A percentile compares a stretch with the other conserved stretches of the same genome.
Conservation (phyloP, 2,888 invertebrate species). For the Macrosoma leucophasiata region DNA sequence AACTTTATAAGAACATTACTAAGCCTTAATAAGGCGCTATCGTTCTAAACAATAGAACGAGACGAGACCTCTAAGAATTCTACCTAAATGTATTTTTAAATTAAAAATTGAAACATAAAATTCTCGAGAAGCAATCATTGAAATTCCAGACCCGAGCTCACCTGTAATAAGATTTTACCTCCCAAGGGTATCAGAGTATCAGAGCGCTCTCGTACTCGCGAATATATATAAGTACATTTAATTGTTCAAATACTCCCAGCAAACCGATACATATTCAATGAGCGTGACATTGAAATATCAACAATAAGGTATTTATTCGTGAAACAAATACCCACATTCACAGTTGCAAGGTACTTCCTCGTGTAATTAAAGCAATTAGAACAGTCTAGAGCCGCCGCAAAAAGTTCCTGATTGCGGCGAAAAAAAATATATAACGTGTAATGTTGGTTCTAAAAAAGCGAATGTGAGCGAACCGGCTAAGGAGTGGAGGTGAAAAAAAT, state of each 20-base stretch:
- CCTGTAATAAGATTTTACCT: constrained; percentile 47
- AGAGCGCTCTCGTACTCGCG: constrained; percentile 6
- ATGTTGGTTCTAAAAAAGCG: constrained; percentile 20
- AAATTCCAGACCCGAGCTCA: constrained; percentile 12
- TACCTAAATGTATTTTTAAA: too few relatives aligned
- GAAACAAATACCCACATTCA: constrained; percentile 25
- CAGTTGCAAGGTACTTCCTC: constrained; percentile 33
- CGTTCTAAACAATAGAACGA: too few relatives aligned
- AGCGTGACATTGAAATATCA: constrained; percentile 24
- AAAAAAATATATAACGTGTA: constrained; percentile 24
- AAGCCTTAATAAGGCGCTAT: too few relatives aligned
- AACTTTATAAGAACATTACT: too few relatives aligned
- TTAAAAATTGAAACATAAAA: too few relatives aligned
- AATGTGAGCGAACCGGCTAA: constrained; percentile 28
- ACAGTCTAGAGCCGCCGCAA: constrained; percentile 28
- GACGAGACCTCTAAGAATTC: too few relatives aligned
- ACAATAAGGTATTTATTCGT: constrained; percentile 23
- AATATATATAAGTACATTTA: constrained; percentile 6
- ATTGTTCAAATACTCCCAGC: constrained; percentile 14
- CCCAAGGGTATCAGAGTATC: constrained; percentile 38
- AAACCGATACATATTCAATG: constrained; percentile 23
- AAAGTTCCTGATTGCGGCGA: constrained; percentile 25
- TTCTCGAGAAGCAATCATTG: constrained; percentile 5
- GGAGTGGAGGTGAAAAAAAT: constrained; percentile 17
- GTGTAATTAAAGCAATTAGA: constrained; percentile 33